Base-by-base conservation (phyloP, 2,797 vertebrate species). In the Hipposideros larvatus region DNA sequence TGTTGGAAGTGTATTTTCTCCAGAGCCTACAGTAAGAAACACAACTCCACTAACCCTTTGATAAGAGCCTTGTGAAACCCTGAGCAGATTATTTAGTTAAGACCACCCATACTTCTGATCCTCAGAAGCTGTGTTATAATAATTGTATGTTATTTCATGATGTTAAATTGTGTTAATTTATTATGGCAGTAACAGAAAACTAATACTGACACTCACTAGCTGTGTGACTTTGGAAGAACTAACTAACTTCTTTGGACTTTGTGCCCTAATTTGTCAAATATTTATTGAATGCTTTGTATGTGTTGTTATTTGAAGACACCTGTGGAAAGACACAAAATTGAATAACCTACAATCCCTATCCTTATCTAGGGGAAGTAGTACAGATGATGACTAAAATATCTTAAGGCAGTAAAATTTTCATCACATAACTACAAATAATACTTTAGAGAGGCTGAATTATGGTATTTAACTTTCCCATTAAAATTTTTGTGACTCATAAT, bases 401-500 rank as follows among this genome's bases (percentile, higher is more conserved):
- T 84, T 89, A 11, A 57, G 26, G 37, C 21, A 57, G 61, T 75
- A 70, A 63, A 37, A 73, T 73, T 71, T 71, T 70, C 59, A 78
- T 41, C 16, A 28, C 5, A 57, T 66, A 28, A 65, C 34, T 87
- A 16, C n/a, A 5, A 41, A 21, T 51, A 80, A 24, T 48, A 43
- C 4, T 48, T 70, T 63, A 48, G 6, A 21, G 18, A 80, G 7
- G 19, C 2, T 28, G 11, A 78, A 51, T 71, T 26, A 63, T 70
- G 0, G 14, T 73, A 51, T 73, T 73, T 87, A 87, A 46, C 18
- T 7, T 57, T 19, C 19, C 7, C 7, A 75, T 95, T 96, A 90
- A 68, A 87, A 66, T 43, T 87, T 28, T 8, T n/a, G 80, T 82
- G 82, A 73, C 26, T 97, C 55, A 51, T 83, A 61, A 13, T 63